Evolutionary conservation across 2,888 invertebrate species (phyloP), one percentile per base, ranked within the genome.

Genomic region (Acrobasis repandana): DNA sequence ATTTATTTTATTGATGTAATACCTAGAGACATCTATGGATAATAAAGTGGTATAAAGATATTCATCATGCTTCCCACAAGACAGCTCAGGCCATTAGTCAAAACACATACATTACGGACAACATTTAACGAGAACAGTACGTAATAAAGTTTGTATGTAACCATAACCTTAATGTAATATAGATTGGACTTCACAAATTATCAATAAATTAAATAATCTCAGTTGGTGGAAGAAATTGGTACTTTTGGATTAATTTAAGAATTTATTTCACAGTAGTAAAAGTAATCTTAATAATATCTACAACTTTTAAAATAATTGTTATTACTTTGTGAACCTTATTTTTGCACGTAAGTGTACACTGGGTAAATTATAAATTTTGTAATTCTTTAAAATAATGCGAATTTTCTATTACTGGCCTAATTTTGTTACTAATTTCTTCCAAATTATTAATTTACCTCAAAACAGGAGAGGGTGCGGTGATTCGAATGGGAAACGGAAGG

Each of bases 181-280:
- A 70, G 64, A 61, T 66, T 64, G 72, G 48, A 49, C 64, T 71
- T 71, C 58, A 72, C 65, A 74, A 43, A 68, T 79, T 73, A 70
- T 77, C 81, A 84, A 83, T 82, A 85, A 86, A 87, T 80, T 87
- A 90, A 89, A 90, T 90, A 90, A 91, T 90, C 90, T 90, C 90
- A 77, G 73, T 63, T 69, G 64, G 61, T 67, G 47, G 64, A 79
- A 74, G 75, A 79, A 85, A 79, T 70, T 83, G 82, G 80, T 77
- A 79, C 79, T 69, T 63, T 11, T 14, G n/a, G n/a, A 43, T 5
- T 43, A 0, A 6, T 38, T 38, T 1, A 43, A 43, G n/a, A 43
- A 14, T 43, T 43, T 14, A 11, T n/a, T 43, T 4, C 43, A n/a
- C n/a, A 43, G n/a, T 14, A 1, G 43, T 43, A 43, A 43, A 14